Conservation (phyloP, 2,797 vertebrate genomes). For the Myotis pilosus region DNA sequence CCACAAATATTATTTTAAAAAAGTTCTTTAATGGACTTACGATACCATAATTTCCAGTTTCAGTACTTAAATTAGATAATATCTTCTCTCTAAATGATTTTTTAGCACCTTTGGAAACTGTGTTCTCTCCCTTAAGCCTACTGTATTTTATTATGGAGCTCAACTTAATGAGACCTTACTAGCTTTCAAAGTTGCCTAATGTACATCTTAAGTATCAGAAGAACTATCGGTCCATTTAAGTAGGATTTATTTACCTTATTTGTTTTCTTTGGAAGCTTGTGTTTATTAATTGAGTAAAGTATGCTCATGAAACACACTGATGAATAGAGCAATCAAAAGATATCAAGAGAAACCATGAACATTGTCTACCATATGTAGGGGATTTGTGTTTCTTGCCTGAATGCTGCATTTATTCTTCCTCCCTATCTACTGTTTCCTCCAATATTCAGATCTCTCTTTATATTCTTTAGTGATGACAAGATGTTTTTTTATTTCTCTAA, state of each 20-base stretch:
- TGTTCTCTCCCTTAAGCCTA: constrained; percentile 14
- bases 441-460: constrained; percentile 34
- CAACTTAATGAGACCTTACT: constrained; percentile 21
- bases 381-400: constrained; percentile 4
- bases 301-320: not conserved
- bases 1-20: not conserved
- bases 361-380: not conserved
- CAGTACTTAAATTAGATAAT: not conserved
- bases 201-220: not conserved
- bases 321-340: constrained; percentile 6
- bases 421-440: not conserved
- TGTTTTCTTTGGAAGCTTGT: constrained; percentile 37
- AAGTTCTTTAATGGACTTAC: not conserved
- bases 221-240: constrained; percentile 31
- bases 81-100: constrained; percentile 31
- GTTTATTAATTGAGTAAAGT: constrained; percentile 40
- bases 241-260: constrained; percentile 16
- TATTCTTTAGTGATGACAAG: constrained; percentile 43
- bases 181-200: constrained; percentile 26
- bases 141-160: not conserved
- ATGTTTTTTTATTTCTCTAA: constrained; percentile 51
- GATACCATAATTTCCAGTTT: constrained; percentile 11
- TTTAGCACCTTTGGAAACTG: not conserved
- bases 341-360: constrained; percentile 13
- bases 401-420: constrained; percentile 20